These are phyloP conservation scores for Agonopterix heracliana DNA, from an alignment of 2,888 invertebrate genomes.

Conservation along the genomic window DNA sequence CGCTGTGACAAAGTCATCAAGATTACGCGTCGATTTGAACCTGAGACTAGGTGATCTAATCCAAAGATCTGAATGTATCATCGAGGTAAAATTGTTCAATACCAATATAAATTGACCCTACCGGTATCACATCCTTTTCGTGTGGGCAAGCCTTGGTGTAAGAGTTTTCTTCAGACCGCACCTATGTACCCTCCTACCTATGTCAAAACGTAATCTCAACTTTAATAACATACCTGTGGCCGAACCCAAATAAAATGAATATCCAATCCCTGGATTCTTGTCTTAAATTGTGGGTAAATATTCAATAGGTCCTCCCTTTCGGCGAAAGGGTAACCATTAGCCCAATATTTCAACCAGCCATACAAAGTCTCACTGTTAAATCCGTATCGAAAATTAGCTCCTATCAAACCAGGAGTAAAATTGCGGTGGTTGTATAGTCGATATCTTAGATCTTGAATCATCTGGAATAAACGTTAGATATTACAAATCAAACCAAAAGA, in stretches of 20 bases:
- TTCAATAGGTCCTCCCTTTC: conserved; percentile 81
- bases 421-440: conserved; percentile 39
- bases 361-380: conserved; percentile 81
- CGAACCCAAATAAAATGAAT: conserved; percentile 61
- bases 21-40: no score
- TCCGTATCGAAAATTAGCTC: conserved; percentile 86
- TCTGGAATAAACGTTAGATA: conserved; percentile 26
- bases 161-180: no score
- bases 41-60: no score
- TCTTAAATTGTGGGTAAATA: conserved; percentile 84
- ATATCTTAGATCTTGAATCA: conserved; percentile 42
- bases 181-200: no score
- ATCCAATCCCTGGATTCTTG: conserved; percentile 82
- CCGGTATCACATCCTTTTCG: no score
- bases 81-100: no score
- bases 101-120: no score
- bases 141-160: no score
- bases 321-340: conserved; percentile 77
- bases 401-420: conserved; percentile 78
- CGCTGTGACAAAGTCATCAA: no score
- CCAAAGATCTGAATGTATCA: no score
- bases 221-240: conserved; percentile 7
- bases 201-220: not conserved
- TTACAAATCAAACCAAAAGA: not conserved
- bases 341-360: conserved; percentile 85